Conservation (phyloP, 1,140 invertebrate species). For the Leucophenga varia region DNA sequence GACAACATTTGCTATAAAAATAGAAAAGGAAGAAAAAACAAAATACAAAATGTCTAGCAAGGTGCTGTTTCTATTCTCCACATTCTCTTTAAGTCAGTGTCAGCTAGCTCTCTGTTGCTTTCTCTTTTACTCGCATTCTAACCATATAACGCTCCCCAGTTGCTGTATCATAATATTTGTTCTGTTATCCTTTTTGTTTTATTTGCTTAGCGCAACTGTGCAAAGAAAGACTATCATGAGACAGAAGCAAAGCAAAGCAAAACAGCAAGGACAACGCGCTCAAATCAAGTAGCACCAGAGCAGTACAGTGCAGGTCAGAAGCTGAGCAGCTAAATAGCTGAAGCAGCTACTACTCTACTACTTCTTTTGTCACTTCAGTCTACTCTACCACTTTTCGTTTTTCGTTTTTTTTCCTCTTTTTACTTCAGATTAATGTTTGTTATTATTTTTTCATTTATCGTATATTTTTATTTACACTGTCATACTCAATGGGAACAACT, state of each 20-base stretch:
- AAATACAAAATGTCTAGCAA: slow-evolving; percentile 14
- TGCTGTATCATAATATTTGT: slow-evolving; percentile 41
- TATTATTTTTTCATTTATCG: slow-evolving; percentile 50
- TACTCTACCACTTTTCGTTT: too few species aligned
- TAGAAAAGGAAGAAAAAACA: slow-evolving; percentile 6
- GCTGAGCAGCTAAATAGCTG: slow-evolving; percentile 18
- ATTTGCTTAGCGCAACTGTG: slow-evolving; percentile 53
- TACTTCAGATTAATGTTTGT: slow-evolving; percentile 40
- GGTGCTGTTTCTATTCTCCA: too few species aligned
- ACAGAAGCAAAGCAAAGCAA: slow-evolving; percentile 12
- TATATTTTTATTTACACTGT: slow-evolving; percentile 22
- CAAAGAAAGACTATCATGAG: slow-evolving; percentile 42
- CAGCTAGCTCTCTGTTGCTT: too few species aligned
- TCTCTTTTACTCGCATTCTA: too few species aligned
- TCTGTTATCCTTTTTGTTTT: slow-evolving; percentile 53
- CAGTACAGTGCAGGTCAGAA: slow-evolving; percentile 8
- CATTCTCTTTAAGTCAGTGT: too few species aligned
- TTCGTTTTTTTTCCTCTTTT: too few species aligned
- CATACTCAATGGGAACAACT: too few species aligned
- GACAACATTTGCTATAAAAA: slow-evolving; percentile 36
- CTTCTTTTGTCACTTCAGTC: too few species aligned
- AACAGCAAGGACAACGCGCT: background rate
- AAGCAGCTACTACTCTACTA: too few species aligned
- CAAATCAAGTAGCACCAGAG: slow-evolving; percentile 18
- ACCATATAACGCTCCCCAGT: too few species aligned